Evolutionary conservation across 1,140 invertebrate species (phyloP).

Genomic region (Listronotus bonariensis): DNA sequence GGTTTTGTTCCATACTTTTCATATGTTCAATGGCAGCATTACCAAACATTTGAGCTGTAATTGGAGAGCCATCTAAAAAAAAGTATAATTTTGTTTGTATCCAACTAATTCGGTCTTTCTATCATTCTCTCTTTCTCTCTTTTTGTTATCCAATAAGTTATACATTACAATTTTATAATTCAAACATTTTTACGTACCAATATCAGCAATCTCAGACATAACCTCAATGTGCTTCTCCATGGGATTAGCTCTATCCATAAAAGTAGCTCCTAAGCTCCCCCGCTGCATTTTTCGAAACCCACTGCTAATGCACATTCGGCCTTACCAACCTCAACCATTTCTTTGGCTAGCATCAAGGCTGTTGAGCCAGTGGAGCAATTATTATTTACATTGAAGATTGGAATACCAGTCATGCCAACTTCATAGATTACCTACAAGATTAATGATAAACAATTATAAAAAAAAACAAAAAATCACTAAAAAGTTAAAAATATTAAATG

Average conservation of each 20-base stretch:
- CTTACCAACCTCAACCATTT: conserved; percentile 84
- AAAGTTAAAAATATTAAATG: too few species aligned
- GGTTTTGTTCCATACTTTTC: conserved; percentile 94
- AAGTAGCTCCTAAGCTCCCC: conserved; percentile 84
- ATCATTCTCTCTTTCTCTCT: too few species aligned
- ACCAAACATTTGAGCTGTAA: conserved; percentile 95
- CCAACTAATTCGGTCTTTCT: too few species aligned
- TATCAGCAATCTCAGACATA: conserved; percentile 80
- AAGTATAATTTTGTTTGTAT: too few species aligned
- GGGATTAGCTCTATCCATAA: conserved; percentile 88
- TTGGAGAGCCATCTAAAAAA: conserved; percentile 66
- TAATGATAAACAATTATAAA: too few species aligned
- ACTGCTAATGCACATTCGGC: conserved; percentile 88
- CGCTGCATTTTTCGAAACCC: conserved; percentile 97
- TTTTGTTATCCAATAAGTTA: too few species aligned
- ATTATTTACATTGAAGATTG: conserved; percentile 98
- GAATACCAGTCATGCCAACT: conserved; percentile 95
- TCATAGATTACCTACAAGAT: conserved; percentile 71
- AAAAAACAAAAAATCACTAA: too few species aligned
- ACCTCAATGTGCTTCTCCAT: conserved; percentile 90
- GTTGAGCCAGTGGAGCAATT: conserved; percentile 97
- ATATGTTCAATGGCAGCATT: conserved; percentile 97
- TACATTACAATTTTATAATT: too few species aligned
- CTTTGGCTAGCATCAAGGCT: conserved; percentile 87
- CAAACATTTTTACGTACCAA: conserved; percentile 57